Evolutionary conservation across 2,888 invertebrate species (phyloP), one percentile per base, ranked within the genome.

Genomic region (Acleris cristana): DNA sequence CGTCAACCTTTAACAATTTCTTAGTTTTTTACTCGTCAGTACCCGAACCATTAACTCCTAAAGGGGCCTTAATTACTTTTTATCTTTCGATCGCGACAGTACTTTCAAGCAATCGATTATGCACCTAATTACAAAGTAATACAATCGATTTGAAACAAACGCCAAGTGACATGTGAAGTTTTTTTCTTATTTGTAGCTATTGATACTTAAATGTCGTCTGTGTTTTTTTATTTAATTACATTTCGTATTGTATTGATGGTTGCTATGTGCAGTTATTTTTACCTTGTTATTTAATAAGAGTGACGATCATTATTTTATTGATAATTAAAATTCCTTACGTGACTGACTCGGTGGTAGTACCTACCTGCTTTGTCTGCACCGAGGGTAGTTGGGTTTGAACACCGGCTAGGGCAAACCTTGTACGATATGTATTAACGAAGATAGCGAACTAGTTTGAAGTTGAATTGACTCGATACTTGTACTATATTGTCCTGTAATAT

Each of bases 31-130:
- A 40, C 40, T 40, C 14, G 12, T 21, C 23, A 19, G 70, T 72
- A 73, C 74, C 75, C 78, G 75, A 67, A 77, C 83, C 84, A 86
- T 87, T 85, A 84, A 71, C 71, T 69, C 81, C 79, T 82, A 79
- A 80, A 82, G 74, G 78, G 71, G 70, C 51, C 79, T 85, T 88
- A 88, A 88, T 88, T 88, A 80, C 82, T 73, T 74, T 26, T 84
- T 87, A 88, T 88, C 86, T 78, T 40, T 81, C 51, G 21, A 51
- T 34, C 51, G 58, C 58, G 59, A 60, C 51, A 60, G 18, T 55
- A n/a, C 48, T 58, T 49, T 58, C 48, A 30, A 48, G 21, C 59
- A 60, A 51, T 21, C 51, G 19, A 51, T 21, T 60, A 34, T 51
- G 19, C 21, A 8, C 59, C 40, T 40, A 60, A 60, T 60, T 51